Percentiles rank a stretch among this genome's conserved stretches.
Evolutionary conservation across 37 sponge, comb jelly and placozoan genomes (phyloP).

Genomic region (Axinella damicornis): DNA sequence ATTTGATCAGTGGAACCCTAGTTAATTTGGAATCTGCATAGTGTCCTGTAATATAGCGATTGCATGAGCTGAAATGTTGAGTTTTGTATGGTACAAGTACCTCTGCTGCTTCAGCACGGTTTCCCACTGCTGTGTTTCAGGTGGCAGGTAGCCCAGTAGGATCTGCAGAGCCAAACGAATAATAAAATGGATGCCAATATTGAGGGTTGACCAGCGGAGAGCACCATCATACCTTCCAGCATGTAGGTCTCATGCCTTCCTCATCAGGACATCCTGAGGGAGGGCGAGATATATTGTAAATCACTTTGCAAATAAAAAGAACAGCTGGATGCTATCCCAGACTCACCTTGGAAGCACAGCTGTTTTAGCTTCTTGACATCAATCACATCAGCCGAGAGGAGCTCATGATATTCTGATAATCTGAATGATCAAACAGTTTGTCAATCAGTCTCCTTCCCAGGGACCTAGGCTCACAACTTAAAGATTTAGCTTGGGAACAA

Average conservation of each 20-base stretch:
- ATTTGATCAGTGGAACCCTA: too few species aligned
- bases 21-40: too few species aligned
- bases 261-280: conserved; percentile 72
- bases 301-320: too few species aligned
- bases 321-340: too few species aligned
- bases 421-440: conserved; percentile 12
- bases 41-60: conserved; percentile 10
- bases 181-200: neutral
- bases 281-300: neutral
- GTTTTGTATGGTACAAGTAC: conserved; percentile 21
- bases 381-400: conserved; percentile 44
- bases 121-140: conserved; percentile 60
- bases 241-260: conserved; percentile 65
- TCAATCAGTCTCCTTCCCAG: too few species aligned
- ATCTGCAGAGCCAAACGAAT: conserved; percentile 29
- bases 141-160: conserved; percentile 80
- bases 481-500: too few species aligned
- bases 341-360: conserved; percentile 69
- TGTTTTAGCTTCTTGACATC: conserved; percentile 43
- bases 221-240: conserved; percentile 69
- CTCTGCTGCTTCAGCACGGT: conserved; percentile 46
- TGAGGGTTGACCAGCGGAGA: neutral
- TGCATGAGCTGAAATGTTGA: neutral
- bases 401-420: conserved; percentile 45
- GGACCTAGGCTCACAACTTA: too few species aligned